phyloP scores from a whole-genome alignment of 2,113 vertebrate genomes.

The zebrafish (Danio rerio) region GRCz12tu NC_133184.1:18169501-18170000 shows the following conservation, averaged over 20 bases:
- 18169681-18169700: conserved; percentile 86
- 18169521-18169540: conserved; percentile 85
- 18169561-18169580: conserved; percentile 96
- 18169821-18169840: conserved; percentile 75
- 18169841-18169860: conserved; percentile 65
- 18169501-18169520: conserved; percentile 79
- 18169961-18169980: conserved; percentile 83
- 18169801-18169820: conserved; percentile 77
- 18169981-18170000: conserved; percentile 82
- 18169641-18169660: conserved; percentile 71
- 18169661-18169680: conserved; percentile 87
- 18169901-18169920: conserved; percentile 88
- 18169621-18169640: conserved; percentile 83
- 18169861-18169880: conserved; percentile 77
- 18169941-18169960: conserved; percentile 76
- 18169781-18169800: conserved; percentile 76
- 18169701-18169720: conserved; percentile 92
- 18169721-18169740: conserved; percentile 84
- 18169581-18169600: conserved; percentile 97
- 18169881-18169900: conserved; percentile 82
- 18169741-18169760: conserved; percentile 75
- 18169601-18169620: conserved; percentile 78
- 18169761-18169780: conserved; percentile 67
- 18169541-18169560: conserved; percentile 86
- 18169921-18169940: conserved; percentile 83